A percentile compares a stretch with the other conserved stretches of the same genome.
Evolutionary conservation across 2,888 invertebrate genomes (phyloP).

Genomic region (Pristionchus mayeri): DNA sequence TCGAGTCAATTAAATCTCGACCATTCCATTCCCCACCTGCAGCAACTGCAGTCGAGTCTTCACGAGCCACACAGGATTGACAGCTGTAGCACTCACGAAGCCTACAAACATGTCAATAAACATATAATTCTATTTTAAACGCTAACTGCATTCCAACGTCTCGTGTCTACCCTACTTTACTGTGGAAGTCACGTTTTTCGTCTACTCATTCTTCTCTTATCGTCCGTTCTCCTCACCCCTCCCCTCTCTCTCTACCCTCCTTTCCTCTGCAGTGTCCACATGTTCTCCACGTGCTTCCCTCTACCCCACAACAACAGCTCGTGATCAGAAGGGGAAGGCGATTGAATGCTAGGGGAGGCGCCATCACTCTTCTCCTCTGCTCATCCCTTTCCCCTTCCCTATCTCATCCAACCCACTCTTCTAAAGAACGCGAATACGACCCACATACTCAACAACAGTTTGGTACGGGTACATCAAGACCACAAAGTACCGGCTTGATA

Average conservation of each 20-base stretch:
- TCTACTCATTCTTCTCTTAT: slow-evolving; percentile 35
- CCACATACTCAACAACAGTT: neutral
- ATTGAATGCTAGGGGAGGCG: neutral
- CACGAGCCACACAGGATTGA: slow-evolving; percentile 99
- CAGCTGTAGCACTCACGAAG: slow-evolving; percentile 93
- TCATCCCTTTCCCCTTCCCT: neutral
- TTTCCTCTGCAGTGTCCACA: neutral
- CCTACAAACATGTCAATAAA: slow-evolving; percentile 80
- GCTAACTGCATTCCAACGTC: neutral
- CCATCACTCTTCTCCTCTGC: neutral
- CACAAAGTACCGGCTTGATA: too few species aligned
- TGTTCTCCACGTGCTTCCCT: slow-evolving; percentile 31
- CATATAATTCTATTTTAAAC: neutral
- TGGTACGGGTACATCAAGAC: neutral
- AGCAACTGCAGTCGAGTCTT: slow-evolving; percentile 97
- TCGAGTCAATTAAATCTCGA: neutral
- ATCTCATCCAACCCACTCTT: neutral
- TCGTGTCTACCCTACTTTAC: slow-evolving; percentile 39
- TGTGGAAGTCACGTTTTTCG: slow-evolving; percentile 17
- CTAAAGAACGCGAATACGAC: neutral
- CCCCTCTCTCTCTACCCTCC: slow-evolving; percentile 3
- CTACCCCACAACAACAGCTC: slow-evolving; percentile 34
- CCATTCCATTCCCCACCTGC: slow-evolving; percentile 77
- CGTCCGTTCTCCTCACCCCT: neutral
- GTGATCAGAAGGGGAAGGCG: slow-evolving; percentile 37